A percentile compares a stretch with the other conserved stretches of the same genome.
phyloP scores from a whole-genome alignment of 2,113 vertebrate species.

The Ia io region DNA sequence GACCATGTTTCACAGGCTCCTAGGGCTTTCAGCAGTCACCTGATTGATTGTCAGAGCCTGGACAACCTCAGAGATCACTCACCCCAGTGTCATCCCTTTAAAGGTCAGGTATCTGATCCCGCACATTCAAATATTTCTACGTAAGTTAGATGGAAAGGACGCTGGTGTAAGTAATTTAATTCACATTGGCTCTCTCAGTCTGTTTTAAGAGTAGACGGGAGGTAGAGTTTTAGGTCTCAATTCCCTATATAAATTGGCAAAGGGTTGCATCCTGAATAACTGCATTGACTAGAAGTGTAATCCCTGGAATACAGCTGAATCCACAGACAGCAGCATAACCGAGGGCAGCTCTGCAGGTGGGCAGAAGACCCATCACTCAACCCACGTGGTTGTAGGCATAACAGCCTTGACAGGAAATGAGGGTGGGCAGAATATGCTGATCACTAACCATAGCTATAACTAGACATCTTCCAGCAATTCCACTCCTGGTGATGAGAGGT shows the following conservation, averaged over 20 bases:
- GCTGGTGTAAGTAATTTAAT: not conserved
- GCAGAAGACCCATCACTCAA: not conserved
- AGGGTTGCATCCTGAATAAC: not conserved
- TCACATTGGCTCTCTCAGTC: not conserved
- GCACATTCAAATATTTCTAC: not conserved
- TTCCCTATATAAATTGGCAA: not conserved
- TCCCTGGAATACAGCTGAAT: not conserved
- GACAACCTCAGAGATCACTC: not conserved
- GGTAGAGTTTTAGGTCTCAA: not conserved
- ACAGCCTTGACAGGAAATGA: not conserved
- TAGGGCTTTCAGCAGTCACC: not conserved
- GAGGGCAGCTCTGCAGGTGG: not conserved
- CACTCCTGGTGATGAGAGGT: not conserved
- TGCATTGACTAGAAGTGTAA: not conserved
- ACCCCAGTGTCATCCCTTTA: not conserved
- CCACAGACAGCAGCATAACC: not conserved
- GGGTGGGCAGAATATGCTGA: not conserved
- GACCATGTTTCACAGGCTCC: not conserved
- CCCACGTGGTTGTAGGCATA: too few species aligned
- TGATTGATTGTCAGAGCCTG: not conserved
- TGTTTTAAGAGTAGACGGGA: not conserved
- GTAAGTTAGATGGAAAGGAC: not conserved
- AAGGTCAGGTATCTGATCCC: not conserved
- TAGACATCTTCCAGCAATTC: rapidly evolving
- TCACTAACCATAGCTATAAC: not conserved